Conservation (phyloP, 2,113 vertebrate species). For the Capra hircus region DNA sequence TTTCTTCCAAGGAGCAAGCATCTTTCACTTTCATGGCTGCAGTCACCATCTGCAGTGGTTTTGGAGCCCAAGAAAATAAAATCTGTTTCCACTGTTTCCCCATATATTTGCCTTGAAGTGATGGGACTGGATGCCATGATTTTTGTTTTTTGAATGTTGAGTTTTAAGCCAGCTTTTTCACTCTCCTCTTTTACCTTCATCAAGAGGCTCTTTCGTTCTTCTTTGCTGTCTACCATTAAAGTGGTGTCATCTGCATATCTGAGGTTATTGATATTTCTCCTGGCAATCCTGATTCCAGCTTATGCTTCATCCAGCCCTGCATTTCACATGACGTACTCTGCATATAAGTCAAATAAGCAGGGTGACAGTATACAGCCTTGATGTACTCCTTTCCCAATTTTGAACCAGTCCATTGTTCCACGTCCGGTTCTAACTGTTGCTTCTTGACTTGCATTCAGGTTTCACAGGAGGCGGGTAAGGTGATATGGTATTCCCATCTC, state of each 20-base stretch:
- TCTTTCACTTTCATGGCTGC: not conserved
- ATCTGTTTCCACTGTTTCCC: not conserved
- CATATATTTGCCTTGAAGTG: not conserved
- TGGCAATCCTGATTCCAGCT: not conserved
- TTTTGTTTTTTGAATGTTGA: not conserved
- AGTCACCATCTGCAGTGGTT: not conserved
- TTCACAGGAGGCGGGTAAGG: not conserved
- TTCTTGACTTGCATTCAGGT: not conserved
- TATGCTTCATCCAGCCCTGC: not conserved
- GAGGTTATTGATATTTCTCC: not conserved
- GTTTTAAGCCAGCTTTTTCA: not conserved
- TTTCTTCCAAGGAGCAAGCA: not conserved
- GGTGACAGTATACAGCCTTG: not conserved
- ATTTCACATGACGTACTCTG: not conserved
- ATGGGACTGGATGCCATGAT: not conserved
- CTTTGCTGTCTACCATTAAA: not conserved
- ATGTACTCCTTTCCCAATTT: not conserved
- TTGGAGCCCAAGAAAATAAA: not conserved
- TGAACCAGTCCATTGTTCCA: not conserved
- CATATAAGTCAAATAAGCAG: not conserved
- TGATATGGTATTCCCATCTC: not conserved
- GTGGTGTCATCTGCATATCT: not conserved
- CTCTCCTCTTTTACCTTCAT: not conserved
- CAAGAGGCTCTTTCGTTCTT: not conserved
- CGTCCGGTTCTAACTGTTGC: accelerated